A percentile compares a stretch with the other conserved stretches of the same genome.
Conservation (phyloP, 2,888 invertebrate genomes). For the Graphium colonna region DNA sequence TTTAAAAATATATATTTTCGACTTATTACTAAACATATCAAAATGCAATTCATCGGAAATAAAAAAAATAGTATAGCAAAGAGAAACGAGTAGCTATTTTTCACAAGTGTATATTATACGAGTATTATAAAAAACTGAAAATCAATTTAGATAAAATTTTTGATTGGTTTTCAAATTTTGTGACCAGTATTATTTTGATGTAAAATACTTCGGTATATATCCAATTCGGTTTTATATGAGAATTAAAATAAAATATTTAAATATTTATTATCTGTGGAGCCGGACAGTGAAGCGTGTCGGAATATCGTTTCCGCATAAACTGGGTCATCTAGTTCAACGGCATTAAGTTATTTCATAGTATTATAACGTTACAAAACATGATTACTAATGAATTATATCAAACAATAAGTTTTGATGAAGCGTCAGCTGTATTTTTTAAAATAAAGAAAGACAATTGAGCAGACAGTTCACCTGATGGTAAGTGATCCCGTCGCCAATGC, state of each 20-base stretch:
- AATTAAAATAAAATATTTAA: not conserved
- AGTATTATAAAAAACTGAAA: not conserved
- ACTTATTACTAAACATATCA: too few relatives aligned
- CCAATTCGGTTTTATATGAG: not conserved
- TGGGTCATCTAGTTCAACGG: constrained; percentile 23
- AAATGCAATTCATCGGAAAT: too few relatives aligned
- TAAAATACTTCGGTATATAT: not conserved
- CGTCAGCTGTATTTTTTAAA: too few relatives aligned
- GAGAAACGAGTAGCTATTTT: too few relatives aligned
- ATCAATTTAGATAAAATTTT: not conserved
- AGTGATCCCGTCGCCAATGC: too few relatives aligned
- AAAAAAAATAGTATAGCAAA: too few relatives aligned
- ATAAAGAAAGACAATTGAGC: too few relatives aligned
- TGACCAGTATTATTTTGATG: not conserved
- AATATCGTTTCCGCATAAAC: constrained; percentile 19
- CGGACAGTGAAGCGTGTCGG: constrained; percentile 11
- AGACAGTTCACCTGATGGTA: too few relatives aligned
- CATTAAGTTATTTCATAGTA: constrained; percentile 11
- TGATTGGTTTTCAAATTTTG: not conserved
- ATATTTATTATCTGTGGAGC: constrained; percentile 2
- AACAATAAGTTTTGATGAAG: too few relatives aligned
- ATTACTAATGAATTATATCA: too few relatives aligned
- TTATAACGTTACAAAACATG: not conserved
- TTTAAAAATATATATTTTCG: too few relatives aligned
- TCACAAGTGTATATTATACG: not conserved